Evolutionary conservation across 2,888 invertebrate species (phyloP), one percentile per base, ranked within the genome.

Genomic region (Epiblema foenella): DNA sequence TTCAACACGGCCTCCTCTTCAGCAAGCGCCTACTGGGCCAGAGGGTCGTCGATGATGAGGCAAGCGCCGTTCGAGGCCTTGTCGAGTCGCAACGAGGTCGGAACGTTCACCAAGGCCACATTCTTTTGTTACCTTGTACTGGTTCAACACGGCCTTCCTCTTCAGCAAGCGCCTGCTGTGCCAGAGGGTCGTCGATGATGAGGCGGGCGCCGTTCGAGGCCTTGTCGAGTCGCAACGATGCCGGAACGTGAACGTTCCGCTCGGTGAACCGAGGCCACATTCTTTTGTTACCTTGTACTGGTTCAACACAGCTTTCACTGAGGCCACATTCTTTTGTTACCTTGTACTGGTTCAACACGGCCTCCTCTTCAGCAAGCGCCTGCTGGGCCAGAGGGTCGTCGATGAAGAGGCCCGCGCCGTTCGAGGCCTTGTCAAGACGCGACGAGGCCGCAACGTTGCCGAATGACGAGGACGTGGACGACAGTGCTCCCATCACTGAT

Each of bases 1-100:
- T 97, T 98, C 95, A 99, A 96, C 69, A 97, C 97, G 33, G 98
- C 98, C 88, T 99, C 98, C 87, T 99, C 99, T 85, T 99, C 99
- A 37, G 99, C 99, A 73, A 99, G 91, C 51, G 96, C 97, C 88
- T 98, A 97, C 81, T 97, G 96, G 83, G 96, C 96, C 73, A 98
- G 94, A 69, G 95, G 95, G 84, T 98, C 98, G 84, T 98, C 98
- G 73, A 98, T 96, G n/a, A n/a, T n/a, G n/a, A n/a, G n/a, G n/a
- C n/a, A n/a, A n/a, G n/a, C n/a, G n/a, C n/a, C n/a, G n/a, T n/a
- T n/a, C n/a, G n/a, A n/a, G 29, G 29, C 29, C 29, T 29, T 29
- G 29, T 29, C 29, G 29, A 29, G 29, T n/a, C 29, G 29, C 29
- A 5, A 29, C 29, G 11, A 39, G 4, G 11, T 3, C 24, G 12